Evolutionary conservation across 2,888 invertebrate species (phyloP).

Genomic region (Patella pellucida): DNA sequence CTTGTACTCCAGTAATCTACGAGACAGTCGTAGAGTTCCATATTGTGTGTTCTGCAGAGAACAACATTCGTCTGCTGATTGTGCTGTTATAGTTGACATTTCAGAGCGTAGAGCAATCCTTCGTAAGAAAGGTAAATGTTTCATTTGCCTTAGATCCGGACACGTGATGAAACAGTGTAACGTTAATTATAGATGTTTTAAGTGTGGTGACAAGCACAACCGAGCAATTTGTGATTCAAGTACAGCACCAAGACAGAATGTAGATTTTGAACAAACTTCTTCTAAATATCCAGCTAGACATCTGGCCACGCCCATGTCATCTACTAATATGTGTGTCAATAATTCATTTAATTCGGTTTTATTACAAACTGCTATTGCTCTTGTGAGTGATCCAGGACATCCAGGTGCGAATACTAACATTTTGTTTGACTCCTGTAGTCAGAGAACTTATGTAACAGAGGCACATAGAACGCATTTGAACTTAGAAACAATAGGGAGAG

Average conservation of each 20-base stretch:
- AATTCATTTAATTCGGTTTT: not conserved
- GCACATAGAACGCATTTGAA: not conserved
- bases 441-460: not conserved
- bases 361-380: not conserved
- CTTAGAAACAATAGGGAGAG: not conserved
- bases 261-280: not conserved
- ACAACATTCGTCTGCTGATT: not conserved
- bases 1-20: no score
- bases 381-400: not conserved
- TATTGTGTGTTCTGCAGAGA: not conserved
- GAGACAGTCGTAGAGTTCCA: not conserved
- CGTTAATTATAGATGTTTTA: not conserved
- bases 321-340: constrained; percentile 2
- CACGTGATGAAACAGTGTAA: not conserved
- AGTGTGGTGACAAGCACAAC: not conserved
- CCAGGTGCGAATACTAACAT: not conserved
- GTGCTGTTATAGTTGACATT: not conserved
- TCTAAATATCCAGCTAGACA: not conserved
- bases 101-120: not conserved
- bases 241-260: not conserved
- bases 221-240: not conserved
- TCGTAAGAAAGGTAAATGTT: constrained; percentile 4
- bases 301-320: not conserved
- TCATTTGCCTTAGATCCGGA: constrained; percentile 2
- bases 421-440: constrained; percentile 1